A percentile compares a stretch with the other conserved stretches of the same genome.
Evolutionary conservation across 2,113 vertebrate species (phyloP).

Genomic region (Pampusana beccarii): DNA sequence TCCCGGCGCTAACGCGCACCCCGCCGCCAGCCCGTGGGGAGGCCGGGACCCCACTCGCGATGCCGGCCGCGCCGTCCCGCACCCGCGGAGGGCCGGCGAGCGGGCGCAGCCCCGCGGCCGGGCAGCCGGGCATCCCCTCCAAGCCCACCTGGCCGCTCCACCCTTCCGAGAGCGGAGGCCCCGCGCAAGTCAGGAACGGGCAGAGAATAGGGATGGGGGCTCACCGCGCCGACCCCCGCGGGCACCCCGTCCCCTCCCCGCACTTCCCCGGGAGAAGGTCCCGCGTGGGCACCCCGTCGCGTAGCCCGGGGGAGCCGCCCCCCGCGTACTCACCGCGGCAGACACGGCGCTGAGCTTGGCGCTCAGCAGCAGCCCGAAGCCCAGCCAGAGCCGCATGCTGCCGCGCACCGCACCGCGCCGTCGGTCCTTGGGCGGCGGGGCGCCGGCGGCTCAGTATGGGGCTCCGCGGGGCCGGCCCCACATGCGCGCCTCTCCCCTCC

Average conservation of each 20-base stretch:
- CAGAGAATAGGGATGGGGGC: neutral
- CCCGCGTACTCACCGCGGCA: slow-evolving; percentile 43
- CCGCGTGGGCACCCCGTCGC: neutral
- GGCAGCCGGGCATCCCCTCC: neutral
- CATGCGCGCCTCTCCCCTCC: neutral
- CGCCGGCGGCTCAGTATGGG: neutral
- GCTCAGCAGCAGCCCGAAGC: slow-evolving; percentile 57
- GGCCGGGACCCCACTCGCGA: neutral
- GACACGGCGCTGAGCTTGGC: slow-evolving; percentile 36
- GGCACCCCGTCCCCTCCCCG: neutral
- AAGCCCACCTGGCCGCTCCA: neutral
- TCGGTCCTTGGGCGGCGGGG: neutral
- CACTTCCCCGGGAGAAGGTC: neutral
- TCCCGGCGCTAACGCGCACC: neutral
- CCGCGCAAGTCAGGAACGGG: neutral
- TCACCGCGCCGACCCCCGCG: neutral
- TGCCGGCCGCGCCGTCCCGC: neutral
- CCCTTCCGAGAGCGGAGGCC: neutral
- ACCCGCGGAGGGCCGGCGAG: neutral
- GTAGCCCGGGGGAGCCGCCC: neutral
- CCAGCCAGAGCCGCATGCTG: slow-evolving; percentile 50
- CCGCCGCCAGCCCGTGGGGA: neutral
- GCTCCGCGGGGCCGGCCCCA: slow-evolving; percentile 1
- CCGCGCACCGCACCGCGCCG: neutral
- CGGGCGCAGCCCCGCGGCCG: too few relatives aligned